Percentiles rank a stretch among this genome's conserved stretches.
These are phyloP conservation scores for Spongilla lacustris DNA, from an alignment of 37 sponge, comb jelly and placozoan species.

Conservation along the genomic window DNA sequence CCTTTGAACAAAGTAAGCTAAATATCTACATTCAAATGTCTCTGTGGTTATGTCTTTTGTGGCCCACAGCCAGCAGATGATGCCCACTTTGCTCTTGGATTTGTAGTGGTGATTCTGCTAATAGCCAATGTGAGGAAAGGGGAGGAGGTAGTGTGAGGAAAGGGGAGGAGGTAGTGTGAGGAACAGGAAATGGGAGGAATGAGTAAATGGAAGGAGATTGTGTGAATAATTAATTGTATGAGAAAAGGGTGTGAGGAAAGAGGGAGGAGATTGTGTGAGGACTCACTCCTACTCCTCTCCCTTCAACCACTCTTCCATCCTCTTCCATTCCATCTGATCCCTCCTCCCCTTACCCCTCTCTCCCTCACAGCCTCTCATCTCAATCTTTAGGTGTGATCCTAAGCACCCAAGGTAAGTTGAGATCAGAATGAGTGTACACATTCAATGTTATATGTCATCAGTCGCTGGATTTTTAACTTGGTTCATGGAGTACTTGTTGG, in stretches of 20 bases:
- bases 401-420: constrained; percentile 1
- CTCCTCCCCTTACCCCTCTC: too few relatives aligned
- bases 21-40: too few relatives aligned
- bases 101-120: constrained; percentile 8
- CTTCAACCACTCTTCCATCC: not conserved
- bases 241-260: too few relatives aligned
- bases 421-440: too few relatives aligned
- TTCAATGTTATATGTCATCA: not conserved
- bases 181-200: too few relatives aligned
- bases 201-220: too few relatives aligned
- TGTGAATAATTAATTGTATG: too few relatives aligned
- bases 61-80: not conserved
- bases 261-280: too few relatives aligned
- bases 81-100: constrained; percentile 7
- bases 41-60: not conserved
- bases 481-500: constrained; percentile 66
- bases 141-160: too few relatives aligned
- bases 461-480: constrained; percentile 73
- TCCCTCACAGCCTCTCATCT: constrained; percentile 64
- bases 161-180: not conserved
- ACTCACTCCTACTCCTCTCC: too few relatives aligned
- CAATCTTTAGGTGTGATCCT: constrained; percentile 68
- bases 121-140: constrained; percentile 29
- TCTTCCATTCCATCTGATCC: too few relatives aligned
- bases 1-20: not conserved